Base-by-base conservation (phyloP, 2,888 invertebrate species). In the Alloscopus bannaensis region DNA sequence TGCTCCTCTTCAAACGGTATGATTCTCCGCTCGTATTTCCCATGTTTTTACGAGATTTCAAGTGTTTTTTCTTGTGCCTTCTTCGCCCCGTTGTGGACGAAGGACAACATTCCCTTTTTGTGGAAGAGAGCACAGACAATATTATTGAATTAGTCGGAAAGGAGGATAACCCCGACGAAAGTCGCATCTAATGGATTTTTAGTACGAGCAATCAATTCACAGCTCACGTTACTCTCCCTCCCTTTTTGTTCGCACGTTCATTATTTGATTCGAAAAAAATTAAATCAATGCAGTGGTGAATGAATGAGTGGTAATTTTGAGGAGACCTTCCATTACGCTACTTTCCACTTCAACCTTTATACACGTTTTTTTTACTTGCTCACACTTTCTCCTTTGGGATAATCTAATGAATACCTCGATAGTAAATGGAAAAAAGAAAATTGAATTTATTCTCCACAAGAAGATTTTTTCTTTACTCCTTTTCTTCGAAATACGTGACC, bases 241-340 rank as follows among this genome's bases (percentile, higher is more conserved):
- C 29, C 55, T 60, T 68, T 68, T 57, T 20, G 26, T 55, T 59
- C 60, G 59, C 59, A 50, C 68, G 76, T 69, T 76, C 69, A 66
- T 69, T 69, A 76, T 69, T 76, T 76, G 69, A 76, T 69, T 76
- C 69, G 42, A 42, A 42, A 66, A 45, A 66, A 66, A 66, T 66
- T 66, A 66, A 66, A 66, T 66, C 66, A 66, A 31, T 66, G 31
- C 52, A 8, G 57, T n/a, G n/a, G n/a, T 11, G 57, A 57, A 52
- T 24, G 52, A 57, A 57, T 57, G 57, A 57, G 29, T 57, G 57
- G 52, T 52, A 52, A 52, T 52, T 52, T 52, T 52, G 20, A 52
- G 52, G 8, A 47, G 22, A 52, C 52, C 24, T 24, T 52, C n/a
- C n/a, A n/a, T n/a, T n/a, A n/a, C n/a, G n/a, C n/a, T n/a, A n/a